Base-by-base conservation (phyloP, 1,140 invertebrate genomes). In the Potamilus streckersoni region DNA sequence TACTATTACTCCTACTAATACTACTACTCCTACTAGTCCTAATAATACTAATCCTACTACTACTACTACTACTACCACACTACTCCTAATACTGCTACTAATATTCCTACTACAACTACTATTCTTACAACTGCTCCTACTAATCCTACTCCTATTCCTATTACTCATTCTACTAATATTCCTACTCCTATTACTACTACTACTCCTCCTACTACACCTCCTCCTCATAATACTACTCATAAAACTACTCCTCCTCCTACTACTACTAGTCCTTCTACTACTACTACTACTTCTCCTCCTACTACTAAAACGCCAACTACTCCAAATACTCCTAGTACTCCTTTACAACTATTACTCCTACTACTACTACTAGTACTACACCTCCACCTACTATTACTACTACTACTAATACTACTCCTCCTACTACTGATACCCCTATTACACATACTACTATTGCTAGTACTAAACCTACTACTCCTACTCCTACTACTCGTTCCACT, bases 211-310 rank as follows among this genome's bases (percentile, higher is more conserved):
- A 15, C 49, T 69, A 15, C 67, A 15, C 16, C 67, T 56, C 13
- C 49, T 38, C 15, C 17, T 69, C 27, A 17, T 15, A 38, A 23
- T 69, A 56, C 67, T 38, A 69, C 38, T 20, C 56, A 23, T 69
- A 69, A 69, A 69, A 69, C 67, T 49, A 69, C 67, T 69, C 56
- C 49, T 69, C 27, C 67, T 69, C 27, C n/a, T n/a, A n/a, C n/a
- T n/a, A n/a, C n/a, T n/a, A n/a, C n/a, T n/a, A n/a, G n/a, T n/a
- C n/a, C n/a, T n/a, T n/a, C n/a, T n/a, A n/a, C n/a, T n/a, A n/a
- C n/a, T n/a, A n/a, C n/a, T n/a, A n/a, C n/a, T n/a, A n/a, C n/a
- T n/a, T n/a, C n/a, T n/a, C n/a, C n/a, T n/a, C n/a, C 67, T 16
- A 69, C 67, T 69, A 38, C n/a, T n/a, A n/a, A n/a, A n/a, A n/a